Conservation (phyloP, 2,113 vertebrate species). For the Aix galericulata region DNA sequence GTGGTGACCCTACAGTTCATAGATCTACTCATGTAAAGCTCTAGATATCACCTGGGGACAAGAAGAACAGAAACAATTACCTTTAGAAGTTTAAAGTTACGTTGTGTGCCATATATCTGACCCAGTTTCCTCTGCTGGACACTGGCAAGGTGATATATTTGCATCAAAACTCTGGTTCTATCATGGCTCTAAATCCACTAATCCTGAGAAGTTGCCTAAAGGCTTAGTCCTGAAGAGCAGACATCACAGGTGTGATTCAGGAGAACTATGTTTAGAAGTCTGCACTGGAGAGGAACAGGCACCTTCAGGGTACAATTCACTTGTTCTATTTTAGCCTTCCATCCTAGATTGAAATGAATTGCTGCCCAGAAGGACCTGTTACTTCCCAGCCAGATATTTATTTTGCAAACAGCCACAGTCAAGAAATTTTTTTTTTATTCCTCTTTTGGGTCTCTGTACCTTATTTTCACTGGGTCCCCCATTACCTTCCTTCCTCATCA, state of each 20-base stretch:
- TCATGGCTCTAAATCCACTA: not conserved
- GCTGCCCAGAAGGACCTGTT: not conserved
- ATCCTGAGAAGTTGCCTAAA: not conserved
- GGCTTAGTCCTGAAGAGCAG: not conserved
- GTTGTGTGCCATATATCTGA: not conserved
- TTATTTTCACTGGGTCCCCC: not conserved
- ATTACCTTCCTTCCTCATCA: not conserved
- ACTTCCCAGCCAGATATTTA: not conserved
- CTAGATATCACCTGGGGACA: not conserved
- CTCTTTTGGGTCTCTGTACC: not conserved
- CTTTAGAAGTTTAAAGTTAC: not conserved
- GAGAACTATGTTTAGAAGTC: not conserved
- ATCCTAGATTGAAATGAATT: not conserved
- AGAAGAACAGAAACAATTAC: not conserved
- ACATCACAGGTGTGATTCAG: not conserved
- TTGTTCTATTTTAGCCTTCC: not conserved
- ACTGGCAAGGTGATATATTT: not conserved
- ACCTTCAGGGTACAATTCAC: not conserved
- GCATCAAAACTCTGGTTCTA: not conserved
- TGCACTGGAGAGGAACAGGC: not conserved
- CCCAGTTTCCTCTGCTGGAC: not conserved
- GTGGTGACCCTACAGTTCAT: not conserved
- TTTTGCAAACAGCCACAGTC: not conserved
- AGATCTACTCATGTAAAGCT: not conserved
- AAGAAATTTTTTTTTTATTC: not conserved